phyloP scores from a whole-genome alignment of 1,140 invertebrate species.

The Euglossa dilemma region DNA sequence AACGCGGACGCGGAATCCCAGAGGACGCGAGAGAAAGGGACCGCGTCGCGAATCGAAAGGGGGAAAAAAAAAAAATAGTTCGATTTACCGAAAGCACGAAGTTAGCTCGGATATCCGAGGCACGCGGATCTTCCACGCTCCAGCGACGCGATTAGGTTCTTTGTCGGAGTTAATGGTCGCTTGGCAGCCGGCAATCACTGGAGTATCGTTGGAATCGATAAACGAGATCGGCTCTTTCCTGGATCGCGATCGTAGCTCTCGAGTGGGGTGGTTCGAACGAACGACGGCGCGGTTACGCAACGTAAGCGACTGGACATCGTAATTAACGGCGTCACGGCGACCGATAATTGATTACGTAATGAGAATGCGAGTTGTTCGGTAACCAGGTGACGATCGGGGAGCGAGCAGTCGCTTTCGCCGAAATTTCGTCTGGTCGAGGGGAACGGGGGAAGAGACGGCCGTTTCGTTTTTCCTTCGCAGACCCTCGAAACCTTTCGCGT shows the following conservation, averaged over 20 bases:
- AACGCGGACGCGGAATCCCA: neutral
- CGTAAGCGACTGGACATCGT: constrained; percentile 22
- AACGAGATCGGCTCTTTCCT: neutral
- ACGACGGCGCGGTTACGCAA: constrained; percentile 28
- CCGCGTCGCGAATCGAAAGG: neutral
- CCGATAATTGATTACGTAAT: constrained; percentile 29
- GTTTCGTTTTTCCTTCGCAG: neutral
- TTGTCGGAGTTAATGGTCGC: neutral
- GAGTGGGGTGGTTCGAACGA: neutral
- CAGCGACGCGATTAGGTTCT: constrained; percentile 44
- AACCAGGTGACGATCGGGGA: neutral
- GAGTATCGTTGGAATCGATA: neutral
- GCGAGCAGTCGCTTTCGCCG: no score
- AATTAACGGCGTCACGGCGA: constrained; percentile 12
- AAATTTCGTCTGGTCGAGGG: no score
- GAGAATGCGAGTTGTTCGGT: neutral
- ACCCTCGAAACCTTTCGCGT: neutral
- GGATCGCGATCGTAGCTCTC: neutral
- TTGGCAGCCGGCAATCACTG: neutral
- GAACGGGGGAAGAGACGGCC: no score
- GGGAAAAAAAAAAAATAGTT: no score
- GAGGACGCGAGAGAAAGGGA: neutral
- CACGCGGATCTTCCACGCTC: no score
- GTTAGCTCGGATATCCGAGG: neutral
- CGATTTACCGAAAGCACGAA: constrained; percentile 34